Evolutionary conservation across 2,113 vertebrate species (phyloP).

Genomic region (Bubo blakistoni): DNA sequence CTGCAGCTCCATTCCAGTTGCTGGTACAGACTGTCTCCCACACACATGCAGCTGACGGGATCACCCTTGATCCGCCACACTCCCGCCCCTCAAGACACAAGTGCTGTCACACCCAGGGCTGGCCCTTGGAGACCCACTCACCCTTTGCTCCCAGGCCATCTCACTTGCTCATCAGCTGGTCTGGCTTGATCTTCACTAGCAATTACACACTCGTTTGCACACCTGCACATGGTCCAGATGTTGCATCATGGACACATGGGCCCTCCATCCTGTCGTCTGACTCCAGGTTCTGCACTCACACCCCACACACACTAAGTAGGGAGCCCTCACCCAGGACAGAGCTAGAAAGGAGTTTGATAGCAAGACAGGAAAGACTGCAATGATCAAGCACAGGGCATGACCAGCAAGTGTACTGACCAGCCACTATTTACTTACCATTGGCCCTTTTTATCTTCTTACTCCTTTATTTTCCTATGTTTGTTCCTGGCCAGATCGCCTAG

Average conservation of each 20-base stretch:
- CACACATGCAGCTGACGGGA: neutral
- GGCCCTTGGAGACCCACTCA: neutral
- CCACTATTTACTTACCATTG: neutral
- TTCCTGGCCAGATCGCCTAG: neutral
- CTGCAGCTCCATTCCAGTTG: neutral
- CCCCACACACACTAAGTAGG: neutral
- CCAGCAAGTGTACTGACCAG: neutral
- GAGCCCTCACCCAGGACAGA: neutral
- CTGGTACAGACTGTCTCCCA: neutral
- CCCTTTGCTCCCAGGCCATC: neutral
- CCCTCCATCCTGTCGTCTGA: neutral
- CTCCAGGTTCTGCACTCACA: neutral
- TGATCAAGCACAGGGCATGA: neutral
- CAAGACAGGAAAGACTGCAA: neutral
- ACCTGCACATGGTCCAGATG: fast-evolving
- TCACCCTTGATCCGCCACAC: neutral
- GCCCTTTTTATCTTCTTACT: neutral
- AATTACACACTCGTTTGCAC: neutral
- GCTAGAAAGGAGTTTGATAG: neutral
- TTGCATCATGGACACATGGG: neutral
- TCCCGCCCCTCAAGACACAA: neutral
- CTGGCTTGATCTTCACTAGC: neutral
- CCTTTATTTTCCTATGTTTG: neutral
- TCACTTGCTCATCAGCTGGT: neutral
- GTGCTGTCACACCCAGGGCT: neutral